Conservation (phyloP, 2,888 invertebrate genomes). For the Diarsia mendica region DNA sequence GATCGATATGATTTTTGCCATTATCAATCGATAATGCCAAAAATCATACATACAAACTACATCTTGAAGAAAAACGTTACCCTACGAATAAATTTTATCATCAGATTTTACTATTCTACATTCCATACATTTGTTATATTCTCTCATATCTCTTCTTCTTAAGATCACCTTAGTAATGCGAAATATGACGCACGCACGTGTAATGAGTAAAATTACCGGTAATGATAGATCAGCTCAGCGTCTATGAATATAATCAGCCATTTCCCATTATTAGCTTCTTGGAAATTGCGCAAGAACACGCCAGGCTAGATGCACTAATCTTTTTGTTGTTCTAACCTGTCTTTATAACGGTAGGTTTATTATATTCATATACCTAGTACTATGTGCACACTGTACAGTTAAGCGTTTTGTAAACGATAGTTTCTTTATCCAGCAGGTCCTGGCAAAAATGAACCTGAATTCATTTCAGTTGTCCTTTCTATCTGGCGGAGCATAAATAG, state of each 20-base stretch:
- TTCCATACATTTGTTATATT: background rate
- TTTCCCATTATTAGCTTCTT: slow-evolving; percentile 52
- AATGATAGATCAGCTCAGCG: slow-evolving; percentile 35
- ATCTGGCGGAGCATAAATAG: background rate
- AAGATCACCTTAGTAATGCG: background rate
- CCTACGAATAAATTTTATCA: background rate
- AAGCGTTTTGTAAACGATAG: background rate
- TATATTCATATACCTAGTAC: background rate
- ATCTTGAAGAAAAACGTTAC: background rate
- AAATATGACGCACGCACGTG: slow-evolving; percentile 32
- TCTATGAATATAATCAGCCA: slow-evolving; percentile 45
- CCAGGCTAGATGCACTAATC: slow-evolving; percentile 32
- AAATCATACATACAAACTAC: background rate
- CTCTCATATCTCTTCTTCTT: background rate
- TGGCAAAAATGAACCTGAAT: background rate
- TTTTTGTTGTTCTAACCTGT: slow-evolving; percentile 36
- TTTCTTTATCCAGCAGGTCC: background rate
- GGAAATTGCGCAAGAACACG: slow-evolving; percentile 41
- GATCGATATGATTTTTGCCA: no score
- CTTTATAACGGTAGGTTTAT: slow-evolving; percentile 29
- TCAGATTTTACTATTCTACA: background rate
- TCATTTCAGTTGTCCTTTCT: background rate
- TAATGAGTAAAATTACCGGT: slow-evolving; percentile 34
- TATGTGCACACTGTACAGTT: background rate
- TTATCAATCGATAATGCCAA: no score